Percentiles rank a stretch among this genome's conserved stretches.
These are phyloP conservation scores for Acleris literana DNA, from an alignment of 2,888 invertebrate species.

Conservation along the genomic window DNA sequence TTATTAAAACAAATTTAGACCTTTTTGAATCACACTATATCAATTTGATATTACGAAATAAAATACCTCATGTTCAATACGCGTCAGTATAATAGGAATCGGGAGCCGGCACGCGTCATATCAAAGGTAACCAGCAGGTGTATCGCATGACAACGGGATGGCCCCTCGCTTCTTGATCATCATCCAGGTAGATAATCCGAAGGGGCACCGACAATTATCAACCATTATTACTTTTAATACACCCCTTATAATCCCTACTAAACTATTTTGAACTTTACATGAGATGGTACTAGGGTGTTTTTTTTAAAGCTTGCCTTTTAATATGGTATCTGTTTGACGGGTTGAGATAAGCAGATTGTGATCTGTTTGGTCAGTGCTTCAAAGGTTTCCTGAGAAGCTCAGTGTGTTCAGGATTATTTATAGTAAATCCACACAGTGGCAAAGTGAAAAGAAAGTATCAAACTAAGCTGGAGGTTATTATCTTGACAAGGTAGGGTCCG, in stretches of 20 bases:
- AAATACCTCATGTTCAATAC: conserved; percentile 31
- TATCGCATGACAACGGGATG: conserved; percentile 44
- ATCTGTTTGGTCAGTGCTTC: conserved; percentile 53
- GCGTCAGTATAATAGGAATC: conserved; percentile 16
- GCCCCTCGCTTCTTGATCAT: conserved; percentile 51
- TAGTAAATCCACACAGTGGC: background rate
- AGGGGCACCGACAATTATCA: conserved; percentile 70
- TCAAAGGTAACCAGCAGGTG: conserved; percentile 75
- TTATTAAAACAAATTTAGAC: too few relatives aligned
- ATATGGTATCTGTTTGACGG: conserved; percentile 67
- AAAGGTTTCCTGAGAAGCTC: conserved; percentile 53
- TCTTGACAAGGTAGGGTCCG: too few relatives aligned
- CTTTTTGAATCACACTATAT: conserved; percentile 14
- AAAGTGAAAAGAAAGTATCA: background rate
- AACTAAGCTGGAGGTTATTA: too few relatives aligned
- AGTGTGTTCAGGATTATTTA: conserved; percentile 37
- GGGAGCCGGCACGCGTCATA: conserved; percentile 61
- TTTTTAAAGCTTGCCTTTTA: conserved; percentile 50
- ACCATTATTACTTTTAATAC: conserved; percentile 57
- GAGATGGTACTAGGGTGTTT: conserved; percentile 28
- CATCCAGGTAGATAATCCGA: conserved; percentile 78
- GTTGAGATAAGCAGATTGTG: conserved; percentile 71
- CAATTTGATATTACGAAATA: conserved; percentile 19
- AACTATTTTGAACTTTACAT: conserved; percentile 27
- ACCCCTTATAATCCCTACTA: conserved; percentile 26